These are phyloP conservation scores for Xiphias gladius DNA, from an alignment of 2,113 vertebrate genomes.

Conservation along the genomic window DNA sequence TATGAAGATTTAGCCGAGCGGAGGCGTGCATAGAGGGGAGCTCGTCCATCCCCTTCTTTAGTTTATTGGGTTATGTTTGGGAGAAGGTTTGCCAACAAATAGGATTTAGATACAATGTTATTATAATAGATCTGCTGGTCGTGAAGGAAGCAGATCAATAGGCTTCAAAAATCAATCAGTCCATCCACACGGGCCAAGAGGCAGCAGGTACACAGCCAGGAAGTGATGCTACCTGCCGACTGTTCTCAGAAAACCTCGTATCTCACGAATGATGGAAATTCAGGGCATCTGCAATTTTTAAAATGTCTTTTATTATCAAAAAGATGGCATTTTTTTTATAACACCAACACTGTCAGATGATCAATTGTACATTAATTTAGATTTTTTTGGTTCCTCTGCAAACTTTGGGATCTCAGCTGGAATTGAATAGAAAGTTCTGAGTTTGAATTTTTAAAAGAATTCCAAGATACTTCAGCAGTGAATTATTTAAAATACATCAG, in stretches of 20 bases:
- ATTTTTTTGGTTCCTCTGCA: not conserved
- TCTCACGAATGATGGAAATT: not conserved
- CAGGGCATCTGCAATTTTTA: not conserved
- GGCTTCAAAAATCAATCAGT: constrained; percentile 77
- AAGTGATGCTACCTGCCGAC: constrained; percentile 38
- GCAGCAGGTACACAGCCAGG: constrained; percentile 50
- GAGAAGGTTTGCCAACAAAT: constrained; percentile 77
- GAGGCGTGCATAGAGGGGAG: constrained; percentile 38
- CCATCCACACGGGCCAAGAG: constrained; percentile 21
- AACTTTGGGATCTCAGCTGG: not conserved
- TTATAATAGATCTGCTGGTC: constrained; percentile 77
- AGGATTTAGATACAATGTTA: constrained; percentile 80
- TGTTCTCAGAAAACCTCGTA: constrained; percentile 2
- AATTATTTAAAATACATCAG: not conserved
- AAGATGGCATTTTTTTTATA: not conserved
- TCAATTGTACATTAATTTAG: not conserved
- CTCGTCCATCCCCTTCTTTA: constrained; percentile 61
- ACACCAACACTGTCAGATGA: too few species aligned
- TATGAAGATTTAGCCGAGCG: constrained; percentile 72
- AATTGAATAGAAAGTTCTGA: not conserved
- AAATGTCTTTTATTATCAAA: not conserved
- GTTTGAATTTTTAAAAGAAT: too few species aligned
- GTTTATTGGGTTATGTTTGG: constrained; percentile 80
- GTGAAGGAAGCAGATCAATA: constrained; percentile 73
- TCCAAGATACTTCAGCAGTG: too few species aligned